These are phyloP conservation scores for Paracentrotus lividus DNA, from an alignment of 53 echinoderm and acorn worm species.

Conservation along the genomic window DNA sequence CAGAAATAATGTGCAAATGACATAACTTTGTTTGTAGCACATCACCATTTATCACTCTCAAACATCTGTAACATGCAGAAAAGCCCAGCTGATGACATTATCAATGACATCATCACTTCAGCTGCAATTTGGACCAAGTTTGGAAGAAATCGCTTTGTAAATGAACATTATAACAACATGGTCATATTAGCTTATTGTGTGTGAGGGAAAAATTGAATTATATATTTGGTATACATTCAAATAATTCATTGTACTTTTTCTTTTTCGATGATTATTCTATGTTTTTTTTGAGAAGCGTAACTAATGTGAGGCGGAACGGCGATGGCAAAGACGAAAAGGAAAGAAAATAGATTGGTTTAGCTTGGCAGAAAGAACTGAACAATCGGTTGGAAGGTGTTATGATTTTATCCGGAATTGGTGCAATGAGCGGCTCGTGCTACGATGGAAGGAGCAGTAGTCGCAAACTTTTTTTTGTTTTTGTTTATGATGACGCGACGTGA, in stretches of 20 bases:
- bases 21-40: background rate
- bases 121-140: constrained; percentile 42
- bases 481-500: constrained; percentile 9
- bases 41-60: constrained; percentile 6
- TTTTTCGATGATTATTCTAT: background rate
- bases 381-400: background rate
- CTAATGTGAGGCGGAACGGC: background rate
- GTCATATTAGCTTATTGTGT: constrained; percentile 56
- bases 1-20: background rate
- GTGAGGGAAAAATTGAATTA: constrained; percentile 53
- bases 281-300: background rate
- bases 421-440: constrained; percentile 46
- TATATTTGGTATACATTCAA: constrained; percentile 53
- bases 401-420: constrained; percentile 44
- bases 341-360: background rate
- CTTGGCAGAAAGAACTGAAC: constrained; percentile 13
- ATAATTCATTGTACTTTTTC: constrained; percentile 15
- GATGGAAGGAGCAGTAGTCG: constrained; percentile 7
- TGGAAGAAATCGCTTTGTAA: background rate
- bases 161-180: constrained; percentile 1
- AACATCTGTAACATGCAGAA: background rate
- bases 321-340: background rate
- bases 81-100: constrained; percentile 3
- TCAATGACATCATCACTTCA: constrained; percentile 22
- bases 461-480: constrained; percentile 30